Conservation (phyloP, 2,113 vertebrate species). For the Nanorana parkeri region DNA sequence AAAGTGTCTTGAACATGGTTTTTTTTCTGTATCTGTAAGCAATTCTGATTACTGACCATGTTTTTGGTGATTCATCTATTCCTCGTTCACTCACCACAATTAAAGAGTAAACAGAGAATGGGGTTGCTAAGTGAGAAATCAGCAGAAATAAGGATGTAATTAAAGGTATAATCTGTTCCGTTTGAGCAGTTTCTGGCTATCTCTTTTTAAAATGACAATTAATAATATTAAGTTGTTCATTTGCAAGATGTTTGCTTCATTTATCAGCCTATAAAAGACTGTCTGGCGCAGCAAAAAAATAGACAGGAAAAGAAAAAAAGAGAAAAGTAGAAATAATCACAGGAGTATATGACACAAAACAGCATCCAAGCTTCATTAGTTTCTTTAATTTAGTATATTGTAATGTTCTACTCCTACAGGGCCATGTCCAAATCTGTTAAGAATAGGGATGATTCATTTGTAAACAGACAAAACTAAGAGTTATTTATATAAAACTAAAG, state of each 20-base stretch:
- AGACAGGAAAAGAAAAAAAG: conserved; percentile 56
- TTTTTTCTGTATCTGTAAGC: conserved; percentile 59
- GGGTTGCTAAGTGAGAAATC: conserved; percentile 68
- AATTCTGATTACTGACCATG: conserved; percentile 67
- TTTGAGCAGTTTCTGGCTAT: conserved; percentile 72
- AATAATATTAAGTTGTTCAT: conserved; percentile 73
- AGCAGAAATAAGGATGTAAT: conserved; percentile 76
- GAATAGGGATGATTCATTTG: background rate
- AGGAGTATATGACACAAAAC: conserved; percentile 8
- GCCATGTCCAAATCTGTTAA: background rate
- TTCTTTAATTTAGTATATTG: conserved; percentile 26
- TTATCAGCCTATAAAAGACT: conserved; percentile 67
- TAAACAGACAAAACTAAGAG: too few species aligned
- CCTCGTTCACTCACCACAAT: conserved; percentile 66
- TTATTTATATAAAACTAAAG: too few species aligned
- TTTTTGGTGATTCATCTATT: conserved; percentile 72
- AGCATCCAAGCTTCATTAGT: conserved; percentile 35
- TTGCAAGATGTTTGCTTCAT: conserved; percentile 63
- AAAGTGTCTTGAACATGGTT: conserved; percentile 33
- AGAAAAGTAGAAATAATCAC: conserved; percentile 52
- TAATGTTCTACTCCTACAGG: background rate
- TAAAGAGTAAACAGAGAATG: conserved; percentile 73
- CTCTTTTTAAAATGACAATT: conserved; percentile 75
- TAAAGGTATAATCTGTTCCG: conserved; percentile 80
- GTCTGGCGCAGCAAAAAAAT: conserved; percentile 56